Evolutionary conservation across 2,888 invertebrate species (phyloP), one percentile per base, ranked within the genome.

Genomic region (Dysmachus trigonus): DNA sequence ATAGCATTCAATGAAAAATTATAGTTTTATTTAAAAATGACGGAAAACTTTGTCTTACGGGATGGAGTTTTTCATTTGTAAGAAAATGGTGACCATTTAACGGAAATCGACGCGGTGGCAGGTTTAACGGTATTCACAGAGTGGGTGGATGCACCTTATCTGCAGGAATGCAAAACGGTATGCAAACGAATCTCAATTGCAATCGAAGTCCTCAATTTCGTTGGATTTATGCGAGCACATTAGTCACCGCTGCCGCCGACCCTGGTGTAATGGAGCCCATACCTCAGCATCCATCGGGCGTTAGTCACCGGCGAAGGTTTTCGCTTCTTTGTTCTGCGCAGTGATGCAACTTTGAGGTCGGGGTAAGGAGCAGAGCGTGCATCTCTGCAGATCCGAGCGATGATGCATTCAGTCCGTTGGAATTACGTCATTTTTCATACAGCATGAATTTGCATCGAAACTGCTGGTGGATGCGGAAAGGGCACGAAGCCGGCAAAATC

Each of bases 281-380:
- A 13, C 47, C 79, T 79, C 79, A 79, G 35, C 41, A 38, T 79
- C 47, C 79, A 79, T 22, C 79, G 27, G 31, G 79, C 51, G 51
- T 79, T 79, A 79, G 79, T 79, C 79, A 79, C 38, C 51, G 79
- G 22, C 41, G 51, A 79, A 51, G 27, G 47, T 79, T 79, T 31
- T 79, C 79, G 27, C 41, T 79, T 79, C 79, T 79, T 79, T 79
- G 79, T 79, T 79, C 79, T 47, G 47, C 22, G n/a, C 41, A 79
- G 38, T 79, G 79, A 79, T 79, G 79, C 79, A 79, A 79, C 47
- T 33, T 74, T 41, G 41, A 38, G 30, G 38, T 33, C 73, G 79
- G 41, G 79, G 79, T 10, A 13, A 47, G 27, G 47, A 31, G 33
- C 35, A 7, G 51, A 30, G 51, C 22, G 15, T 27, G 79, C 30